These are phyloP conservation scores for Mechanitis mazaeus DNA, from an alignment of 2,888 invertebrate genomes.

Conservation along the genomic window DNA sequence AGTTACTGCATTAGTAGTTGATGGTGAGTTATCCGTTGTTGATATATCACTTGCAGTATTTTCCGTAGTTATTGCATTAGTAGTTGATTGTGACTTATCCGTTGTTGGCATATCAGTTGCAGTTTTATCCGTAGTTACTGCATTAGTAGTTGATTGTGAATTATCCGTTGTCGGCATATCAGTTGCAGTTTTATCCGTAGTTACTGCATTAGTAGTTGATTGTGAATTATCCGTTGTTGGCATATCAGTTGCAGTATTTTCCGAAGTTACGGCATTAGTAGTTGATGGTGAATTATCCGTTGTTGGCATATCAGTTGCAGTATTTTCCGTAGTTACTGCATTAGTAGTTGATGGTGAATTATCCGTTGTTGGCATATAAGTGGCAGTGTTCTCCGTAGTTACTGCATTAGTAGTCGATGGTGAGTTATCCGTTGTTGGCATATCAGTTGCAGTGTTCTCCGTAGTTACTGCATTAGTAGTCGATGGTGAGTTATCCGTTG, in stretches of 20 bases:
- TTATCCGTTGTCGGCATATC: background rate
- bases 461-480: background rate
- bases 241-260: background rate
- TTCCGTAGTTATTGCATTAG: background rate
- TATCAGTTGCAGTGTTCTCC: background rate
- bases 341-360: background rate
- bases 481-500: background rate
- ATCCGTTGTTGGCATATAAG: background rate
- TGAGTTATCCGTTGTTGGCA: background rate
- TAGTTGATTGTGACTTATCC: background rate
- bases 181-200: background rate
- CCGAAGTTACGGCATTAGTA: constrained; percentile 1
- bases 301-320: background rate
- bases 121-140: background rate
- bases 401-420: background rate
- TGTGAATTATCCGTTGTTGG: constrained; percentile 4
- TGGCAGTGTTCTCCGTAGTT: background rate
- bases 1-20: no score
- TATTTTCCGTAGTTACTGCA: background rate
- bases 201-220: background rate
- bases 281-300: background rate
- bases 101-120: background rate
- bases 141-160: background rate
- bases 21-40: no score
- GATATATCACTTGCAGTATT: no score